Conservation (phyloP, 2,113 vertebrate genomes). For the Sula dactylatra region DNA sequence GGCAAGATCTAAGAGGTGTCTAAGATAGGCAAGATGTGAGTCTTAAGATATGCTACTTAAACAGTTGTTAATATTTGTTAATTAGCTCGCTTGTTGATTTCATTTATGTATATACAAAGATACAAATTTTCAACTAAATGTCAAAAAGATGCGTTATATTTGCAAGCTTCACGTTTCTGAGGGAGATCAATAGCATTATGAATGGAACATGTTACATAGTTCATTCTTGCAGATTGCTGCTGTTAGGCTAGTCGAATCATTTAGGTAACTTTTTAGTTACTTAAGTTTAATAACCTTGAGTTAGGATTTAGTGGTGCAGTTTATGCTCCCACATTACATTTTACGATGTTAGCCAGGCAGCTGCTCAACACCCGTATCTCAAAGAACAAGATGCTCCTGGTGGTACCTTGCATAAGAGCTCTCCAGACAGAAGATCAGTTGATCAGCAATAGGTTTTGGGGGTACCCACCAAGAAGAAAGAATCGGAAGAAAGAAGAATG, state of each 20-base stretch:
- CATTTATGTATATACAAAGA: not conserved
- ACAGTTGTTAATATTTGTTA: not conserved
- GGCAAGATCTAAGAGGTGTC: not conserved
- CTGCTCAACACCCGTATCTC: not conserved
- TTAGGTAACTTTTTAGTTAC: not conserved
- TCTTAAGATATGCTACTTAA: not conserved
- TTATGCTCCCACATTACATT: not conserved
- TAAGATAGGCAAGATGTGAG: not conserved
- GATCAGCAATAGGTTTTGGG: not conserved
- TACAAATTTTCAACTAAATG: not conserved
- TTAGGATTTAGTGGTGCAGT: not conserved
- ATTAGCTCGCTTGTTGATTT: not conserved
- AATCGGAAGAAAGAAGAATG: not conserved
- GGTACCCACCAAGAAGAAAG: not conserved
- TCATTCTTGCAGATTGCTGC: not conserved
- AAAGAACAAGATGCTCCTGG: not conserved
- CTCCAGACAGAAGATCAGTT: not conserved
- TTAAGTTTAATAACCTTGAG: not conserved
- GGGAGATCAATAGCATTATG: not conserved
- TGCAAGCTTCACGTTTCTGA: not conserved
- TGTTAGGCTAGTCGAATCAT: not conserved
- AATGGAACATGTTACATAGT: not conserved
- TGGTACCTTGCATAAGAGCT: not conserved
- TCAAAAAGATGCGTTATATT: not conserved
- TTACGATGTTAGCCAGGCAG: not conserved